Conservation (phyloP, 2,113 vertebrate genomes). For the Xiphophorus maculatus region DNA sequence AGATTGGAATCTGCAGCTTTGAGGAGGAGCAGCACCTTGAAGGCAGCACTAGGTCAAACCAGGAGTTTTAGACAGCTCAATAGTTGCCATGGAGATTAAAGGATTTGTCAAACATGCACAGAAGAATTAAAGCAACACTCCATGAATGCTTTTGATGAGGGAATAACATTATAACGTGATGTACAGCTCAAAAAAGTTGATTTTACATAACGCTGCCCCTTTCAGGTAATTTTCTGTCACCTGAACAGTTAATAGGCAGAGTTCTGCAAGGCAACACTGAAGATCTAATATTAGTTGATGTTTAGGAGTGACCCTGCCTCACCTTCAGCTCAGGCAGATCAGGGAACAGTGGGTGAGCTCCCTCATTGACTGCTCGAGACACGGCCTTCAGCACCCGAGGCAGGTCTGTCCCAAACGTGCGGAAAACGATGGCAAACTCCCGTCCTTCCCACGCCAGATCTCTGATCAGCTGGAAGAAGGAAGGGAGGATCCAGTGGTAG, state of each 20-base stretch:
- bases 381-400: slow-evolving; percentile 76
- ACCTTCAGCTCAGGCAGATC: slow-evolving; percentile 80
- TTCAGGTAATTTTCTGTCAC: no score
- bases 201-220: no score
- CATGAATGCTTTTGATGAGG: no score
- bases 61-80: no score
- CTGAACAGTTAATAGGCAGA: not conserved
- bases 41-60: no score
- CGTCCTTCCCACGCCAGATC: slow-evolving; percentile 74
- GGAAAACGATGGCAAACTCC: slow-evolving; percentile 83
- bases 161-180: no score
- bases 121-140: no score
- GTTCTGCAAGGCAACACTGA: not conserved
- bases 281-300: not conserved
- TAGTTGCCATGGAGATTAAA: no score
- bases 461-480: slow-evolving; percentile 88
- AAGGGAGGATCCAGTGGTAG: slow-evolving; percentile 89
- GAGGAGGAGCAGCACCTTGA: no score
- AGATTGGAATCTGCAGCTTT: no score
- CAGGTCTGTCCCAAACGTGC: slow-evolving; percentile 88
- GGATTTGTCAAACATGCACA: no score
- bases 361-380: slow-evolving; percentile 71
- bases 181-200: no score
- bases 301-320: not conserved
- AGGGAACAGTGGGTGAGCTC: slow-evolving; percentile 86